Evolutionary conservation across 2,888 invertebrate species (phyloP).

Genomic region (Silvanus unidentatus): DNA sequence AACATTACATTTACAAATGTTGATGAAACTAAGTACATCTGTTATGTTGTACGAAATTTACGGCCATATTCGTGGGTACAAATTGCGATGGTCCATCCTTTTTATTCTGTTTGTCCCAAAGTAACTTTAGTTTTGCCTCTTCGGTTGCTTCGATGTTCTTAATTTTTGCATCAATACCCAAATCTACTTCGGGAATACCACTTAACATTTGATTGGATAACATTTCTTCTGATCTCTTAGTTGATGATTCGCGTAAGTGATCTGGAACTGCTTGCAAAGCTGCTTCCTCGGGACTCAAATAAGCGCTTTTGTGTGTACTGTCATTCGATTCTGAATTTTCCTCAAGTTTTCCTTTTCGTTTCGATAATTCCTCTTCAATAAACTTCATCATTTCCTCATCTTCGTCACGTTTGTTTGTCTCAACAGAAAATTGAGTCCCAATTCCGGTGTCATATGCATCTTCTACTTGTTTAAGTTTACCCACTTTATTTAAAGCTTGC

Average conservation of each 20-base stretch:
- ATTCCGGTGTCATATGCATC: slow-evolving; percentile 92
- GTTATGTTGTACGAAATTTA: slow-evolving; percentile 96
- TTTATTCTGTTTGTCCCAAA: slow-evolving; percentile 85
- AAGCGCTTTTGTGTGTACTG: slow-evolving; percentile 22
- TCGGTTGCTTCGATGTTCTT: slow-evolving; percentile 98
- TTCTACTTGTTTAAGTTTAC: slow-evolving; percentile 74
- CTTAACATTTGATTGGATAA: slow-evolving; percentile 99
- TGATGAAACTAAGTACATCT: slow-evolving; percentile 62
- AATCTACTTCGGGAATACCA: slow-evolving; percentile 98
- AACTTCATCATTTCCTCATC: slow-evolving; percentile 97
- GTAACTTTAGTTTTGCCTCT: slow-evolving; percentile 88
- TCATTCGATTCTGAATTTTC: slow-evolving; percentile 43
- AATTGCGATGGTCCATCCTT: slow-evolving; percentile 91
- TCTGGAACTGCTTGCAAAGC: slow-evolving; percentile 78
- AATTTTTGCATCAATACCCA: slow-evolving; percentile 99
- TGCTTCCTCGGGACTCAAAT: slow-evolving; percentile 77
- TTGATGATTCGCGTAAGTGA: slow-evolving; percentile 64
- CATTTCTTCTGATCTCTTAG: slow-evolving; percentile 94
- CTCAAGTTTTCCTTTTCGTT: slow-evolving; percentile 56
- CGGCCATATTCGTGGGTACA: slow-evolving; percentile 97
- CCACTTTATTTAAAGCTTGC: slow-evolving; percentile 72
- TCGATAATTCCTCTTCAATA: slow-evolving; percentile 82
- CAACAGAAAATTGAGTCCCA: slow-evolving; percentile 95
- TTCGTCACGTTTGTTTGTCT: slow-evolving; percentile 96
- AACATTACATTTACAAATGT: slow-evolving; percentile 3